phyloP scores from a whole-genome alignment of 2,888 invertebrate species.

The Stenodera caucasica region DNA sequence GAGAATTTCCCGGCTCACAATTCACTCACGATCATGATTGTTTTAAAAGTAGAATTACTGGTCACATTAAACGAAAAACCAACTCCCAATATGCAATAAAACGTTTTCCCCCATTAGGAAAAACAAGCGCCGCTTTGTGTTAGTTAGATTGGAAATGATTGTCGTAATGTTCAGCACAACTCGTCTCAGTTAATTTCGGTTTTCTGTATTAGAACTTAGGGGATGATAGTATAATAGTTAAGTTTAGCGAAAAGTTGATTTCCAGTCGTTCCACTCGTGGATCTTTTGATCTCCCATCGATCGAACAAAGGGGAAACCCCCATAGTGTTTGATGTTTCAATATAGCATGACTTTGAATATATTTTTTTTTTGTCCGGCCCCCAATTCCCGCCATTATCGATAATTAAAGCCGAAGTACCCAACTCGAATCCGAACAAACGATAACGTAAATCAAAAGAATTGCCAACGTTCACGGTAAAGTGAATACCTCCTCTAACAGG shows the following conservation, averaged over 20 bases:
- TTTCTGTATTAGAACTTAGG: background rate
- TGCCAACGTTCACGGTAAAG: constrained; percentile 46
- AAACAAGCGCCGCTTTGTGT: background rate
- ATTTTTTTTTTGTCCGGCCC: background rate
- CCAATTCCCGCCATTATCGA: background rate
- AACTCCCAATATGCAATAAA: background rate
- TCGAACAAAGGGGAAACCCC: constrained; percentile 2
- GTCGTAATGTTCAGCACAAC: background rate
- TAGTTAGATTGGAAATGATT: constrained; percentile 4
- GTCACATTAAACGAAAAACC: background rate
- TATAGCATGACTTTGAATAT: background rate
- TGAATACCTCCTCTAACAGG: constrained; percentile 42
- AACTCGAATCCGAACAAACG: constrained; percentile 46
- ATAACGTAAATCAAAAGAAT: constrained; percentile 50
- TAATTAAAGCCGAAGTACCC: too few species aligned
- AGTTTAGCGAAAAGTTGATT: background rate
- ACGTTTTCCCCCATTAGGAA: background rate
- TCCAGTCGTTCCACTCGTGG: background rate
- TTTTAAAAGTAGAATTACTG: too few species aligned
- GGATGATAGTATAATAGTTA: background rate
- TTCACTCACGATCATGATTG: too few species aligned
- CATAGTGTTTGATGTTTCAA: background rate
- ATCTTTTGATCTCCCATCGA: constrained; percentile 7
- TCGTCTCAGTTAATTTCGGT: constrained; percentile 1
- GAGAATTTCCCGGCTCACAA: too few species aligned